Conservation (phyloP, 2,797 vertebrate genomes). For the Pseudocheirus occidentalis region DNA sequence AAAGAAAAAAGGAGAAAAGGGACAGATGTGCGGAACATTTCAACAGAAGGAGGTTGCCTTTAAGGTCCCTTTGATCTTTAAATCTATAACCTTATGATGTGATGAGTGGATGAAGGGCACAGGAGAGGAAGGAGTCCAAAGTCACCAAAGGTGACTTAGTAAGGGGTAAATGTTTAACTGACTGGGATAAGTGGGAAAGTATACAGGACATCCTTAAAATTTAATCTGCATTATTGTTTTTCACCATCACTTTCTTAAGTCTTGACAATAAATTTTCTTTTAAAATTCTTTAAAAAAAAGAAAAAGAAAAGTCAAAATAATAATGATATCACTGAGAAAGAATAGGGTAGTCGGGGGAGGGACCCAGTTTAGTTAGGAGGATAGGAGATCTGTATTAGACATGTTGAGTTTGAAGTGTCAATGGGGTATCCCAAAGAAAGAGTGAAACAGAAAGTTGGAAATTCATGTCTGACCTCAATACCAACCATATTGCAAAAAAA, state of each 20-base stretch:
- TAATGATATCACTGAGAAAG: neutral
- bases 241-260: neutral
- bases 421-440: neutral
- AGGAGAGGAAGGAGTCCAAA: neutral
- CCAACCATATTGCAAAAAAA: neutral
- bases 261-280: neutral
- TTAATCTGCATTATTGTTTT: neutral
- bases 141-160: neutral
- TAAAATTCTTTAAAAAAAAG: no score
- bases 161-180: neutral
- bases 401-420: neutral
- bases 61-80: neutral
- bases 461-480: neutral
- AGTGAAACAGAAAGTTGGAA: neutral
- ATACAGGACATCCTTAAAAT: neutral
- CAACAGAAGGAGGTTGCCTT: neutral
- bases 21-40: neutral
- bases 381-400: neutral
- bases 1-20: neutral
- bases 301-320: neutral
- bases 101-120: neutral
- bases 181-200: neutral
- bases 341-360: neutral
- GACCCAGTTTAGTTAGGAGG: neutral
- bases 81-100: neutral